phyloP scores from a whole-genome alignment of 2,888 invertebrate species.

The Cephus sareptanus region DNA sequence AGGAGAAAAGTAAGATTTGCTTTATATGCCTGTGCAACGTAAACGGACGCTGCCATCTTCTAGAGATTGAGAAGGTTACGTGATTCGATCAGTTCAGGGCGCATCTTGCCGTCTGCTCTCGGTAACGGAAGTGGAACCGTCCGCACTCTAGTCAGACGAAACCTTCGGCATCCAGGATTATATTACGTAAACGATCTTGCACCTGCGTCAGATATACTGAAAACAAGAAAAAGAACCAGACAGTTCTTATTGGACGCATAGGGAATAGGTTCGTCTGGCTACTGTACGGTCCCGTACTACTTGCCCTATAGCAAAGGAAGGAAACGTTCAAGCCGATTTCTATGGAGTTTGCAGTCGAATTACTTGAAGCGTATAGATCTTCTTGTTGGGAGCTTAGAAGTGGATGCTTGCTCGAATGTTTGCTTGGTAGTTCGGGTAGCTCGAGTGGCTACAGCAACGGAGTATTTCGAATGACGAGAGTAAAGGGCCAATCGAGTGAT shows the following conservation, averaged over 20 bases:
- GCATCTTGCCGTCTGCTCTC: slow-evolving; percentile 4
- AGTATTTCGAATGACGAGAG: not conserved
- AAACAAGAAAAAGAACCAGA: not conserved
- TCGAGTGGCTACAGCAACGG: not conserved
- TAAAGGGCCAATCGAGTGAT: slow-evolving; percentile 18
- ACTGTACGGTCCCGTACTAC: not conserved
- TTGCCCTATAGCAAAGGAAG: not conserved
- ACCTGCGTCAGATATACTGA: not conserved
- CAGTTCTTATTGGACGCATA: not conserved
- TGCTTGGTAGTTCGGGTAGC: not conserved
- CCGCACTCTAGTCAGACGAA: not conserved
- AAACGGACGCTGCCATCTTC: slow-evolving; percentile 19
- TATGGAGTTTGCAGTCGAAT: not conserved
- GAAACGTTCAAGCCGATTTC: not conserved
- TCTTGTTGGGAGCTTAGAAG: not conserved
- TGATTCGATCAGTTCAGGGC: slow-evolving; percentile 14
- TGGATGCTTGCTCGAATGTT: not conserved
- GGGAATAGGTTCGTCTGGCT: not conserved
- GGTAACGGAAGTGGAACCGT: slow-evolving; percentile 4
- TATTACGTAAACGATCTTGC: not conserved
- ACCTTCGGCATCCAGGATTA: not conserved
- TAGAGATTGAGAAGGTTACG: slow-evolving; percentile 25
- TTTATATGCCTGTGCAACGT: slow-evolving; percentile 28
- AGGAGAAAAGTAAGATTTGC: slow-evolving; percentile 25
- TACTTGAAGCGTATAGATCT: not conserved